A percentile compares a stretch with the other conserved stretches of the same genome.
phyloP scores from a whole-genome alignment of 2,113 vertebrate species.

The Balaenoptera acutorostrata region DNA sequence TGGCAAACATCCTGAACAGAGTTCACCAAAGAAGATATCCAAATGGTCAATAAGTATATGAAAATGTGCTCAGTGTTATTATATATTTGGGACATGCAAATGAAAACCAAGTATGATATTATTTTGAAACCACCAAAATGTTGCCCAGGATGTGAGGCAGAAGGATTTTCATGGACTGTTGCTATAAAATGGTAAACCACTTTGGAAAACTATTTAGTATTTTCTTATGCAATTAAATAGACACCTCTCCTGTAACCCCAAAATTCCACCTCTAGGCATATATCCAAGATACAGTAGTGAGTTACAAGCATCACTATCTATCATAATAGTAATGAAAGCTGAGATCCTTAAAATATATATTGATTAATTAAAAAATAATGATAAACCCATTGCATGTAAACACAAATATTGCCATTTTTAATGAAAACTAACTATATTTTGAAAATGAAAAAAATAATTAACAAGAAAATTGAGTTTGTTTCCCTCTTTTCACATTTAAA shows the following conservation, averaged over 20 bases:
- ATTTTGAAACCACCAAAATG: not conserved
- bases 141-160: not conserved
- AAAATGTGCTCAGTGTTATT: not conserved
- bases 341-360: not conserved
- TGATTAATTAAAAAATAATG: not conserved
- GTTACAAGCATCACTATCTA: not conserved
- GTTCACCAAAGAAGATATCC: not conserved
- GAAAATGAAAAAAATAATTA: not conserved
- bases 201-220: not conserved
- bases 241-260: not conserved
- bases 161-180: not conserved
- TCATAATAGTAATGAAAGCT: not conserved
- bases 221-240: not conserved
- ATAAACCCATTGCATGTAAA: not conserved
- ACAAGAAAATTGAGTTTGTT: not conserved
- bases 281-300: not conserved
- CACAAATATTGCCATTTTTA: not conserved
- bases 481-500: not conserved
- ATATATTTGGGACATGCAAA: not conserved
- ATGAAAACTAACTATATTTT: not conserved
- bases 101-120: not conserved
- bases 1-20: not conserved
- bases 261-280: not conserved
- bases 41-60: not conserved
- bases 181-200: not conserved